A percentile compares a stretch with the other conserved stretches of the same genome.
Evolutionary conservation across 2,888 invertebrate species (phyloP).

Genomic region (Mythimna impura): DNA sequence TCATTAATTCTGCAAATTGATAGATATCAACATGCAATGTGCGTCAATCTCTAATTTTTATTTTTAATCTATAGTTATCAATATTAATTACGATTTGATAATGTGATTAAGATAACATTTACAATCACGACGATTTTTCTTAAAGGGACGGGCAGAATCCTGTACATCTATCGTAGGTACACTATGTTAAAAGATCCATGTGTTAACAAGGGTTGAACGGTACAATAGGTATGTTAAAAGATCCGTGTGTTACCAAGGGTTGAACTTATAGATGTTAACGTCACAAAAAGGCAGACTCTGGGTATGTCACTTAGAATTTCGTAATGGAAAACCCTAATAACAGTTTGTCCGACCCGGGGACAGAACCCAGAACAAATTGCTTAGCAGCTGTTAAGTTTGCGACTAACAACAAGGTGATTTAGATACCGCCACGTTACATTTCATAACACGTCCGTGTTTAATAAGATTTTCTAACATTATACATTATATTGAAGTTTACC

Average conservation of each 20-base stretch:
- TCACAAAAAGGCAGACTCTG: background rate
- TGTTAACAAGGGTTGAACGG: too few species aligned
- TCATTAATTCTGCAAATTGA: constrained; percentile 26
- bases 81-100: constrained; percentile 24
- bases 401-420: background rate
- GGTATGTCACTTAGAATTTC: background rate
- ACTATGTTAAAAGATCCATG: too few species aligned
- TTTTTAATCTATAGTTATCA: constrained; percentile 24
- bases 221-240: too few species aligned
- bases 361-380: background rate
- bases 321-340: constrained; percentile 3
- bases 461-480: background rate
- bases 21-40: constrained; percentile 30
- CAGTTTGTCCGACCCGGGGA: constrained; percentile 1
- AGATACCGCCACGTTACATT: background rate
- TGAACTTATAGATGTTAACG: background rate
- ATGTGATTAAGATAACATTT: constrained; percentile 4
- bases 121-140: background rate
- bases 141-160: background rate
- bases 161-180: too few species aligned
- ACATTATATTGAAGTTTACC: background rate
- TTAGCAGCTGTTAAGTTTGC: background rate
- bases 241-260: too few species aligned
- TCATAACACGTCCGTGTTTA: background rate
- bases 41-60: constrained; percentile 32